Percentiles rank a stretch among this genome's conserved stretches.
These are phyloP conservation scores for Chauna torquata DNA, from an alignment of 2,113 vertebrate genomes.

Conservation along the genomic window DNA sequence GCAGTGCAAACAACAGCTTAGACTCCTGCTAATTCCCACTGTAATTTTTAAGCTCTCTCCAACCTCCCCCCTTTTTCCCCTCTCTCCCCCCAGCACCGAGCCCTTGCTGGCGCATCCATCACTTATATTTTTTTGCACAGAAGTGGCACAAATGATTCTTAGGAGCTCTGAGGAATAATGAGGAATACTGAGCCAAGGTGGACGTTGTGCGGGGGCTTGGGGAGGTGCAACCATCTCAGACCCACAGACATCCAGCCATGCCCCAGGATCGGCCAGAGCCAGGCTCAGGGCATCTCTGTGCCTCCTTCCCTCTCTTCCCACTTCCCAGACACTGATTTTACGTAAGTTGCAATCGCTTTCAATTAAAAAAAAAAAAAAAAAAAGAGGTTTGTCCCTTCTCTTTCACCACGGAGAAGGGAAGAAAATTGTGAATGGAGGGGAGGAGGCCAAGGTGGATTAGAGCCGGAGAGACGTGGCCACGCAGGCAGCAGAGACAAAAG, in stretches of 20 bases:
- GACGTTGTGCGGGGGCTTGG: accelerated
- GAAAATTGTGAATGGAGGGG: background rate
- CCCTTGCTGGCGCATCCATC: background rate
- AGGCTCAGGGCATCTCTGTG: background rate
- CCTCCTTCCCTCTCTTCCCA: background rate
- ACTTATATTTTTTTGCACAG: background rate
- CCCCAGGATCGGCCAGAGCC: background rate
- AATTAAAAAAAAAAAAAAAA: background rate
- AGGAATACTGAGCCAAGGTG: background rate
- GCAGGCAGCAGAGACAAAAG: background rate
- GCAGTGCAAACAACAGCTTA: constrained; percentile 33
- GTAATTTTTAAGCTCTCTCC: constrained; percentile 21
- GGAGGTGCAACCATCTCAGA: background rate
- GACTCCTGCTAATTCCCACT: constrained; percentile 29
- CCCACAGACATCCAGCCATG: background rate
- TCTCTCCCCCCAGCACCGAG: background rate
- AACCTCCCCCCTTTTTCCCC: background rate
- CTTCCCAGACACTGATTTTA: background rate
- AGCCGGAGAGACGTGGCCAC: background rate
- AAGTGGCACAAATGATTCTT: background rate
- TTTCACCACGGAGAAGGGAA: background rate
- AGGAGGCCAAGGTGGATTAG: background rate
- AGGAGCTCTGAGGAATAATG: background rate
- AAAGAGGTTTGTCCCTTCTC: background rate
- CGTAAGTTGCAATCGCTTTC: background rate